Conservation (phyloP, 2,888 invertebrate species). For the Oxytorus armatus region DNA sequence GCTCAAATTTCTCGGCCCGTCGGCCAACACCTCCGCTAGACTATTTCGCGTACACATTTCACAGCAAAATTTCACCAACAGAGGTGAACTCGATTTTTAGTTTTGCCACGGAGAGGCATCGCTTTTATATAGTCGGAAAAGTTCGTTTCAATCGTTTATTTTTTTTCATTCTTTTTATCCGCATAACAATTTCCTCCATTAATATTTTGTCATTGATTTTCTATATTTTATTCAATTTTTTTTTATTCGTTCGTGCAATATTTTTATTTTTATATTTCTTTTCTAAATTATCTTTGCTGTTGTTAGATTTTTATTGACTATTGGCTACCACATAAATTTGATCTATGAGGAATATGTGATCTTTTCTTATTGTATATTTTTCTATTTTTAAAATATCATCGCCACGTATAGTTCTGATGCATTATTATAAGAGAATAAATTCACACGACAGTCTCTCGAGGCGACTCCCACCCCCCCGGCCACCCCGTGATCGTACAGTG, state of each 20-base stretch:
- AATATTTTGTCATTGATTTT: neutral
- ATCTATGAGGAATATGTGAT: too few relatives aligned
- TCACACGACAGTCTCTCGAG: constrained; percentile 57
- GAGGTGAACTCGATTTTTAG: constrained; percentile 10
- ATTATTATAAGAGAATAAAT: constrained; percentile 66
- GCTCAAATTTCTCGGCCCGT: constrained; percentile 78
- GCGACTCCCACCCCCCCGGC: constrained; percentile 7
- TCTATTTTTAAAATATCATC: neutral
- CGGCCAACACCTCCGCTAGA: constrained; percentile 60
- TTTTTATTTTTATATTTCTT: constrained; percentile 32
- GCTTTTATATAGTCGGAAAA: constrained; percentile 44
- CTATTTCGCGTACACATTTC: constrained; percentile 36
- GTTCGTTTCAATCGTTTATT: constrained; percentile 18
- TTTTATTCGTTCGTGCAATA: constrained; percentile 22
- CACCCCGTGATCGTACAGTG: constrained; percentile 53
- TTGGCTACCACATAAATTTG: too few relatives aligned
- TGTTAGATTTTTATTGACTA: constrained; percentile 1
- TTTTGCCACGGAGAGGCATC: constrained; percentile 37
- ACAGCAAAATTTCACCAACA: neutral
- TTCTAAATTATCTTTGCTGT: neutral
- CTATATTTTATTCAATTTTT: constrained; percentile 6
- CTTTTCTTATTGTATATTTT: too few relatives aligned
- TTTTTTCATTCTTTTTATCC: constrained; percentile 21
- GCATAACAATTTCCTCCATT: constrained; percentile 70
- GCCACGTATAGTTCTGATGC: constrained; percentile 1